Percentiles rank a stretch among this genome's conserved stretches.
phyloP scores from a whole-genome alignment of 2,113 vertebrate species.

The Cygnus atratus region DNA sequence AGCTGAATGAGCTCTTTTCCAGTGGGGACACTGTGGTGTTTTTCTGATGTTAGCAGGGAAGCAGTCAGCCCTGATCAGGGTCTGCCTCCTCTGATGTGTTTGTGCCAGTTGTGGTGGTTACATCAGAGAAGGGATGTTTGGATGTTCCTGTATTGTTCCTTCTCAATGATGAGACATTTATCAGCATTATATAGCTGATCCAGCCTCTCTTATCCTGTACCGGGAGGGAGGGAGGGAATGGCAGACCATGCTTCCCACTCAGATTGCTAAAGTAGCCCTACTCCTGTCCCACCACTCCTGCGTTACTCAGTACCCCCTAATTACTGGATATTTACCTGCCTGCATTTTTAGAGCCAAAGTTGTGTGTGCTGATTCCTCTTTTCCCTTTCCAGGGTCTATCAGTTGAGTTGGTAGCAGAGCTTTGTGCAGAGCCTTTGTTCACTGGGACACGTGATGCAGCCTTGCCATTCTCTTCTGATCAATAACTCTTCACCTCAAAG shows the following conservation, averaged over 20 bases:
- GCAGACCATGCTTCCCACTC: background rate
- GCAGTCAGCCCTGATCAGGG: background rate
- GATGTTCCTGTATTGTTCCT: background rate
- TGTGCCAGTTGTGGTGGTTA: background rate
- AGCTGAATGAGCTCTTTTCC: background rate
- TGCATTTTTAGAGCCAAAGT: background rate
- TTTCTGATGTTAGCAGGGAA: background rate
- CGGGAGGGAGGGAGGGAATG: fast-evolving
- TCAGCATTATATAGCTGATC: background rate
- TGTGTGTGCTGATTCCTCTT: background rate
- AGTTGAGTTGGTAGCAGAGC: background rate
- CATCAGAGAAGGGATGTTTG: background rate
- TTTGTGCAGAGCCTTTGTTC: background rate
- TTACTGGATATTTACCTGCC: background rate
- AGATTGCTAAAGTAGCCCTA: background rate
- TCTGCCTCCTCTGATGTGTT: background rate
- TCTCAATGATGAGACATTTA: background rate
- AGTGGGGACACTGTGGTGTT: background rate
- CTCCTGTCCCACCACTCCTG: background rate
- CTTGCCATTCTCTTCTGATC: background rate
- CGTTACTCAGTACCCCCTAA: background rate
- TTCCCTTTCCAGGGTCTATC: background rate
- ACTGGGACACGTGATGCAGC: background rate
- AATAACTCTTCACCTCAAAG: background rate
- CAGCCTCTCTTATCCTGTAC: background rate